phyloP scores from a whole-genome alignment of 1,140 invertebrate genomes.

The Acromyrmex echinatior region DNA sequence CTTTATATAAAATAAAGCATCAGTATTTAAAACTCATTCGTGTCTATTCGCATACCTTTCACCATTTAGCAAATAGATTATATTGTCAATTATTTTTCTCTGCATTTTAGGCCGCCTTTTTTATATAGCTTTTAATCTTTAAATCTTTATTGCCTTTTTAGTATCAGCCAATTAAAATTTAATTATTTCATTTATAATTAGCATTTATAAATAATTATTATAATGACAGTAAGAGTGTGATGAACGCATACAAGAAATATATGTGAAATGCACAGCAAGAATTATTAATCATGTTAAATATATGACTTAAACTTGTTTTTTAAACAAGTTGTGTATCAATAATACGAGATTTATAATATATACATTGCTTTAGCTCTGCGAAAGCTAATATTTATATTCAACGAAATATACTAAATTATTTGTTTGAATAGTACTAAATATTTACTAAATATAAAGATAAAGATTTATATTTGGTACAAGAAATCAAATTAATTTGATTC shows the following conservation, averaged over 20 bases:
- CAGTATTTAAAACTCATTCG: conserved; percentile 86
- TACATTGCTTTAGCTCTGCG: neutral
- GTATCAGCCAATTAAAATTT: neutral
- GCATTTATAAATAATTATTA: neutral
- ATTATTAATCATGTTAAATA: neutral
- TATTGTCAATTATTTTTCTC: neutral
- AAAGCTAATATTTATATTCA: conserved; percentile 3
- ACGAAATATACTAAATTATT: too few species aligned
- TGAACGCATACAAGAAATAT: neutral
- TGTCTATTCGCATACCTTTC: conserved; percentile 54
- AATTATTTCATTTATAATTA: neutral
- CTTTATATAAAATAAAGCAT: conserved; percentile 88
- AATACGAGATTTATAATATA: neutral
- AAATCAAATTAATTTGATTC: too few species aligned
- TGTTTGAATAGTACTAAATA: too few species aligned
- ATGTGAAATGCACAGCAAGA: neutral
- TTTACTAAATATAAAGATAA: too few species aligned
- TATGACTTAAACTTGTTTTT: too few species aligned
- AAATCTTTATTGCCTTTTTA: neutral
- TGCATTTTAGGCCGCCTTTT: neutral
- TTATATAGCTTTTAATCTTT: neutral
- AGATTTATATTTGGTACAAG: too few species aligned
- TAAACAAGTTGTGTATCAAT: neutral
- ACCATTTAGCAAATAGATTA: neutral
- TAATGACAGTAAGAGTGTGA: neutral